Evolutionary conservation across 2,888 invertebrate species (phyloP), one percentile per base, ranked within the genome.

Genomic region (Aphelenchoides bicaudatus): DNA sequence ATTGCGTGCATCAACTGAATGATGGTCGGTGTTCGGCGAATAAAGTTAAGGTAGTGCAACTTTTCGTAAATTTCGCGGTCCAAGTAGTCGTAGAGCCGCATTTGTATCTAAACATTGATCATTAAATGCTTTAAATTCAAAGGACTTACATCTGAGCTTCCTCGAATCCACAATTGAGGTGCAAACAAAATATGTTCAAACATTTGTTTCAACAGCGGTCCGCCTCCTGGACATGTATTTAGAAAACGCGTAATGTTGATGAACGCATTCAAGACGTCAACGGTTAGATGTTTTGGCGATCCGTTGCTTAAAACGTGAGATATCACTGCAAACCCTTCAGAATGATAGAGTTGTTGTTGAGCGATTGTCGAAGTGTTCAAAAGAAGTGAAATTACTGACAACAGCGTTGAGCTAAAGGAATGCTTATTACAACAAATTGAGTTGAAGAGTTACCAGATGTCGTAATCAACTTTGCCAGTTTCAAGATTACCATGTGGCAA

Each of bases 121-220:
- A 10, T n/a, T 10, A 34, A 34, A 34, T 6, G 8, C 5, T 49
- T 23, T 16, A 49, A 27, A 16, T 23, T 5, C 4, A 39, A 5
- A 25, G n/a, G 6, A 67, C 66, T 60, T 64, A 96, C 96, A 67
- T 89, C 88, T 30, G 94, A 90, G 51, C 92, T 90, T 10, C 96
- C 91, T 83, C 96, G 91, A 78, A 98, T 94, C 98, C 98, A 99
- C 64, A 99, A 85, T 29, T 92, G 91, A 6, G 98, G 96, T 85
- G 98, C 98, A 86, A 99, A 98, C 69, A 99, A 87, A 61, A 98
- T 89, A 84, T 96, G 93, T 84, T 99, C 98, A 85, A 98, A 86
- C 74, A 99, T 86, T 88, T 98, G 92, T 68, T 83, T 83, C 50
- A 84, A 78, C 28, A 81, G 69, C 10, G 77, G 73, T n/a, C 68